Percentiles rank a stretch among this genome's conserved stretches.
Evolutionary conservation across 1,140 invertebrate genomes (phyloP).

Genomic region (Ctenoplectra terminalis): DNA sequence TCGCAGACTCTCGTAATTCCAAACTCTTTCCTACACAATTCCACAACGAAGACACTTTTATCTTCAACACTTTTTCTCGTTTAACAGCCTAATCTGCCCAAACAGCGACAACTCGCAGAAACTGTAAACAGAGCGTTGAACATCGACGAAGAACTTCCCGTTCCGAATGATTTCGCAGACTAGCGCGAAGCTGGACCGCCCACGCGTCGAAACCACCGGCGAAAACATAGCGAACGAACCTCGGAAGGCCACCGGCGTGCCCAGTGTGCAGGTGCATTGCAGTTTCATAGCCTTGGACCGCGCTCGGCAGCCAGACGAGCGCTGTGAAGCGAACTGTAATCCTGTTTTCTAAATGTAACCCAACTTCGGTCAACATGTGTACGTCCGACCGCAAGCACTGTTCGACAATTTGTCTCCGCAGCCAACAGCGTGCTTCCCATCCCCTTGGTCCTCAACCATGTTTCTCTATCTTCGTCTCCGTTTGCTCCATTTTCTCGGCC

Average conservation of each 20-base stretch:
- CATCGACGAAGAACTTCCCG: background rate
- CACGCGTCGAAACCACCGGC: conserved; percentile 16
- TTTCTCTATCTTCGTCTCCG: background rate
- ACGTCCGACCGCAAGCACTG: conserved; percentile 76
- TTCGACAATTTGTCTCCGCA: conserved; percentile 78
- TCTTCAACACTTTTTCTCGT: background rate
- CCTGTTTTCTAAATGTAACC: conserved; percentile 80
- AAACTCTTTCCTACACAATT: background rate
- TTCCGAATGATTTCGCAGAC: conserved; percentile 5
- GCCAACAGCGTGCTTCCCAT: conserved; percentile 49
- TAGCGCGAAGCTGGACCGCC: conserved; percentile 10
- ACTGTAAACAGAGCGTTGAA: conserved; percentile 10
- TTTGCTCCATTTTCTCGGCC: background rate
- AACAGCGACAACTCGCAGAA: background rate
- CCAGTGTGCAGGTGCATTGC: conserved; percentile 67
- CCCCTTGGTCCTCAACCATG: background rate
- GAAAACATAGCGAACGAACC: conserved; percentile 37
- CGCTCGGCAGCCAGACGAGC: conserved; percentile 5
- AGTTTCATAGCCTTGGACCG: conserved; percentile 66
- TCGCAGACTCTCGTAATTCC: too few species aligned
- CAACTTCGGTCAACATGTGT: conserved; percentile 78
- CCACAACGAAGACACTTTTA: background rate
- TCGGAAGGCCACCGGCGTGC: conserved; percentile 62
- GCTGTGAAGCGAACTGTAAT: conserved; percentile 76
- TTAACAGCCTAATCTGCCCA: background rate